Percentiles rank a stretch among this genome's conserved stretches.
Evolutionary conservation across 2,797 vertebrate genomes (phyloP).

Genomic region (Varecia variegata): DNA sequence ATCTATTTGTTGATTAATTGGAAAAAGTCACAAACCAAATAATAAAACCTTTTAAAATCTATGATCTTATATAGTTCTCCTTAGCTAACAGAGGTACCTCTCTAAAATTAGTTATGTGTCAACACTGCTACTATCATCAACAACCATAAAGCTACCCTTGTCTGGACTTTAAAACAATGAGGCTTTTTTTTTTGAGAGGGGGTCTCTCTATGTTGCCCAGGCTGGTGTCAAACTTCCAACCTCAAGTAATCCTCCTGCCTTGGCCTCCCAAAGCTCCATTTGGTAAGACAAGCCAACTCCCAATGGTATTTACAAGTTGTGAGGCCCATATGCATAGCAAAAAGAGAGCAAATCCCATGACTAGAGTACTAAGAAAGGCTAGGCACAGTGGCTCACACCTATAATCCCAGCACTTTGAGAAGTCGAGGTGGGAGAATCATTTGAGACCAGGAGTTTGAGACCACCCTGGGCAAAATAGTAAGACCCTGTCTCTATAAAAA

Average conservation of each 20-base stretch:
- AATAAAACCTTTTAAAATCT: conserved; percentile 14
- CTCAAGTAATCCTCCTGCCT: not conserved
- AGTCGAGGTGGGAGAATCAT: no score
- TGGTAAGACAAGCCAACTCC: not conserved
- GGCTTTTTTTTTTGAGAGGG: not conserved
- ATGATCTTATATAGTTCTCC: not conserved
- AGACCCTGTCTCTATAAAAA: no score
- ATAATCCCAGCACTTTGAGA: no score
- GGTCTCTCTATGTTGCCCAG: not conserved
- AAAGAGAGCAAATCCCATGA: not conserved
- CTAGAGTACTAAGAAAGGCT: no score
- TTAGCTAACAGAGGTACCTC: not conserved
- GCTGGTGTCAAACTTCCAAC: not conserved
- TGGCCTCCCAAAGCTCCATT: not conserved
- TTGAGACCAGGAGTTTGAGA: no score
- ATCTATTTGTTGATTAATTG: not conserved
- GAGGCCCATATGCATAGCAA: not conserved
- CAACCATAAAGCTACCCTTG: not conserved
- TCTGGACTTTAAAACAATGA: not conserved
- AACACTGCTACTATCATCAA: conserved; percentile 23
- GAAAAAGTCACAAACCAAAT: conserved; percentile 8
- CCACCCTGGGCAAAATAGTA: no score
- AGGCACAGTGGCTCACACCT: no score
- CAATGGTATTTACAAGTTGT: not conserved
- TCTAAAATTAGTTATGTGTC: conserved; percentile 3